Evolutionary conservation across 2,113 vertebrate species (phyloP).

Genomic region (Taurulus bubalis): DNA sequence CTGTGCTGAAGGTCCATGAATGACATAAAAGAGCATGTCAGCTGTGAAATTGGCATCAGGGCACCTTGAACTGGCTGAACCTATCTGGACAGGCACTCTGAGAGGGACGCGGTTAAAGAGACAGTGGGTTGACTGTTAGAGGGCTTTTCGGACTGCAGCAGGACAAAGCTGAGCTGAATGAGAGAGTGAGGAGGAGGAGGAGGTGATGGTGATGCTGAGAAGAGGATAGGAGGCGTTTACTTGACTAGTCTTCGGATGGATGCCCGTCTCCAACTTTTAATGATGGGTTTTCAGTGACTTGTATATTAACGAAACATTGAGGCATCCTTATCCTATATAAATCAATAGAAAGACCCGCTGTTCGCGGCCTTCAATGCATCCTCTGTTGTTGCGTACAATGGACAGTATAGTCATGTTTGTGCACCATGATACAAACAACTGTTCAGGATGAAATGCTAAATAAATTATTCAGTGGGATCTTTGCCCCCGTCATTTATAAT

Average conservation of each 20-base stretch:
- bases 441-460: background rate
- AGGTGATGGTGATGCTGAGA: slow-evolving; percentile 12
- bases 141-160: slow-evolving; percentile 24
- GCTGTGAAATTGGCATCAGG: slow-evolving; percentile 78
- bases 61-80: slow-evolving; percentile 76
- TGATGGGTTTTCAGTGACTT: slow-evolving; percentile 4
- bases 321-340: background rate
- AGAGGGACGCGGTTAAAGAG: slow-evolving; percentile 44
- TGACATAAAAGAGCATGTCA: slow-evolving; percentile 78
- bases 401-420: background rate
- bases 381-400: slow-evolving; percentile 1
- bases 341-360: background rate
- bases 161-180: slow-evolving; percentile 34
- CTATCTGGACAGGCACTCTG: slow-evolving; percentile 44
- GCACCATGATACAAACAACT: background rate
- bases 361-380: background rate
- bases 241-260: slow-evolving; percentile 1
- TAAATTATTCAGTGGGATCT: background rate
- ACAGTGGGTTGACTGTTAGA: slow-evolving; percentile 26
- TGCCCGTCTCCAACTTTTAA: background rate
- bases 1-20: slow-evolving; percentile 46
- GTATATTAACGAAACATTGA: background rate
- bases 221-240: slow-evolving; percentile 11
- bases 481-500: slow-evolving; percentile 12
- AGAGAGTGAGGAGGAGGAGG: slow-evolving; percentile 1